Evolutionary conservation across 64 coral and sea anemone genomes (phyloP).

Genomic region (Trachythela sp.): DNA sequence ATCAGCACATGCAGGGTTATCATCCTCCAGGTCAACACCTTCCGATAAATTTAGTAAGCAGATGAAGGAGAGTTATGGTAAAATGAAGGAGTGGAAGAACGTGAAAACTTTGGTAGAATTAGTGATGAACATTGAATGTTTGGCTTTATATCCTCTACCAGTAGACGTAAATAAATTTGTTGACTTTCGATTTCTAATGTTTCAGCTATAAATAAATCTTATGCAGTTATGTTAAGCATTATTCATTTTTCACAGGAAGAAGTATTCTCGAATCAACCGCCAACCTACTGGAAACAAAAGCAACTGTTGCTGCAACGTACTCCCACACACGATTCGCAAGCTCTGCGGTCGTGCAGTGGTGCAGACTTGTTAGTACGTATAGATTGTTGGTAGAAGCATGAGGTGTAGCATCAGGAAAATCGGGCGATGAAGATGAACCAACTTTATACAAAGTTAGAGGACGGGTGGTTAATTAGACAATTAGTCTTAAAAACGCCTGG

Average conservation of each 20-base stretch:
- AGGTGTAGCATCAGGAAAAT: neutral
- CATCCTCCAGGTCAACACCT: neutral
- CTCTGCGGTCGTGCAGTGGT: neutral
- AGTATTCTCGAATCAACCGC: conserved; percentile 12
- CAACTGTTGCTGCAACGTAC: neutral
- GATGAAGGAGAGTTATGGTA: neutral
- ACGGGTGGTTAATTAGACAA: neutral
- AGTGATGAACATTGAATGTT: neutral
- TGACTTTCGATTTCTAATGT: neutral
- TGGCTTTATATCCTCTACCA: too few relatives aligned
- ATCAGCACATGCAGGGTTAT: neutral
- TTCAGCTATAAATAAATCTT: neutral
- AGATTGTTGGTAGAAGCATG: neutral
- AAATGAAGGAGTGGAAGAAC: neutral
- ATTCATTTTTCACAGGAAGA: neutral
- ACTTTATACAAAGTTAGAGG: neutral
- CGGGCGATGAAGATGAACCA: neutral
- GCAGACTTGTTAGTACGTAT: neutral
- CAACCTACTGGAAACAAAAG: neutral
- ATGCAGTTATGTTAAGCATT: neutral
- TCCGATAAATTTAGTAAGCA: neutral
- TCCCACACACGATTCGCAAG: conserved; percentile 19
- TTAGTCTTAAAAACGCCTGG: neutral
- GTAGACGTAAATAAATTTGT: neutral
- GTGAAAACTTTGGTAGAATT: neutral